These are phyloP conservation scores for Oxyteleia sp. DNA, from an alignment of 2,888 invertebrate species.

Conservation along the genomic window DNA sequence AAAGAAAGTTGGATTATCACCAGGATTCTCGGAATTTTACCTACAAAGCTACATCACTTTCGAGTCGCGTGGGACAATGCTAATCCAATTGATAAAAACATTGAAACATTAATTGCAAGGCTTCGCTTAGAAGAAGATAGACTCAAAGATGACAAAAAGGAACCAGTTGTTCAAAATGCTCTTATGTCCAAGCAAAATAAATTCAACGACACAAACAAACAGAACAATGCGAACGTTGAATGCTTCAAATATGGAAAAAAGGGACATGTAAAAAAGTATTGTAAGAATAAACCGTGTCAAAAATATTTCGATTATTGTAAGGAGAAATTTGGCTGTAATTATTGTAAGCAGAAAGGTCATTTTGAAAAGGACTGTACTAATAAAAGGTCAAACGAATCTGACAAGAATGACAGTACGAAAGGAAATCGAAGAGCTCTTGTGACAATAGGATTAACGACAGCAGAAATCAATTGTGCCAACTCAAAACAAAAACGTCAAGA, in stretches of 20 bases:
- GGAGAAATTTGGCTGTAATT: too few species aligned
- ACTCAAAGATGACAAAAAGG: neutral
- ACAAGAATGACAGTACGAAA: too few species aligned
- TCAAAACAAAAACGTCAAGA: too few species aligned
- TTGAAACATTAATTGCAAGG: conserved; percentile 33
- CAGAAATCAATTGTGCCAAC: too few species aligned
- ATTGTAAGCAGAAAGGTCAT: too few species aligned
- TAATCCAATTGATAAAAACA: conserved; percentile 44
- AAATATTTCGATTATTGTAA: too few species aligned
- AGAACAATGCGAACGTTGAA: neutral
- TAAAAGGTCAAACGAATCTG: too few species aligned
- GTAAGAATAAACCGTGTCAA: conserved; percentile 30
- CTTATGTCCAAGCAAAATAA: conserved; percentile 7
- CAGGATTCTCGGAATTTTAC: conserved; percentile 73
- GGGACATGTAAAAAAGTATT: conserved; percentile 34
- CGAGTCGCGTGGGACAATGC: conserved; percentile 73
- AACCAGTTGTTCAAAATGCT: conserved; percentile 16
- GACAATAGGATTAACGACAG: too few species aligned
- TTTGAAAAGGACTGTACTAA: too few species aligned
- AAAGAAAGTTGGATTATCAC: conserved; percentile 75
- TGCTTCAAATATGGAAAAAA: conserved; percentile 34
- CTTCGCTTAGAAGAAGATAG: conserved; percentile 22
- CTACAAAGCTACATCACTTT: conserved; percentile 76
- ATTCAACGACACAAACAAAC: neutral
- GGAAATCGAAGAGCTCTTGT: too few species aligned